Conservation (phyloP, 2,888 invertebrate genomes). For the Coelopa pilipes region DNA sequence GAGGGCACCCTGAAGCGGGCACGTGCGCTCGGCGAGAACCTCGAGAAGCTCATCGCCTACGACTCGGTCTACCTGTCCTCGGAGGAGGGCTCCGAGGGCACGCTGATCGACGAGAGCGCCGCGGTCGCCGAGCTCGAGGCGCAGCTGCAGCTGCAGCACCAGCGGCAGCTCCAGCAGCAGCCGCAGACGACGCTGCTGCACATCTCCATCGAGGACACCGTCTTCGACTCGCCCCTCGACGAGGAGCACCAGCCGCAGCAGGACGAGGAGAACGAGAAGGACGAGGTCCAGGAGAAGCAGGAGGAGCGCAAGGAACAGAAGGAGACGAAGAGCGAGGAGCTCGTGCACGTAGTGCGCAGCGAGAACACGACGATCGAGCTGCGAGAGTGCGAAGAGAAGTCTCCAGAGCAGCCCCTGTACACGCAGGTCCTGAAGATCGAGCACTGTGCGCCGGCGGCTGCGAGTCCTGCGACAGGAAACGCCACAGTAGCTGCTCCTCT, state of each 20-base stretch:
- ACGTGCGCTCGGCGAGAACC: conserved; percentile 48
- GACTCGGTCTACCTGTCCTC: conserved; percentile 67
- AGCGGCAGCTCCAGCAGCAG: conserved; percentile 25
- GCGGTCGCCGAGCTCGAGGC: neutral
- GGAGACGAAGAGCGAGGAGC: neutral
- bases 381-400: conserved; percentile 37
- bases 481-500: neutral
- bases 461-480: neutral
- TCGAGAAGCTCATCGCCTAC: conserved; percentile 64
- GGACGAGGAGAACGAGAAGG: conserved; percentile 24
- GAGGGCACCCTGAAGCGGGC: conserved; percentile 50
- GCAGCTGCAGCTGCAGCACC: neutral
- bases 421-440: conserved; percentile 58
- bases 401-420: conserved; percentile 49
- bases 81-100: conserved; percentile 64
- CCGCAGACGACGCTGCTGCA: conserved; percentile 58
- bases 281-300: neutral
- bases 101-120: conserved; percentile 52
- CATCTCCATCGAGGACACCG: conserved; percentile 63
- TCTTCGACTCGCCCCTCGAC: conserved; percentile 52
- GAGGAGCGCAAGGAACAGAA: neutral
- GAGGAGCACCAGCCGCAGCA: conserved; percentile 47
- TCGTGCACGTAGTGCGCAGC: conserved; percentile 20
- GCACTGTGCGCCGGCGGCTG: conserved; percentile 42
- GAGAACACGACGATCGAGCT: conserved; percentile 8